These are phyloP conservation scores for Diadema setosum DNA, from an alignment of 35 echinoderm and acorn worm species.

Conservation along the genomic window DNA sequence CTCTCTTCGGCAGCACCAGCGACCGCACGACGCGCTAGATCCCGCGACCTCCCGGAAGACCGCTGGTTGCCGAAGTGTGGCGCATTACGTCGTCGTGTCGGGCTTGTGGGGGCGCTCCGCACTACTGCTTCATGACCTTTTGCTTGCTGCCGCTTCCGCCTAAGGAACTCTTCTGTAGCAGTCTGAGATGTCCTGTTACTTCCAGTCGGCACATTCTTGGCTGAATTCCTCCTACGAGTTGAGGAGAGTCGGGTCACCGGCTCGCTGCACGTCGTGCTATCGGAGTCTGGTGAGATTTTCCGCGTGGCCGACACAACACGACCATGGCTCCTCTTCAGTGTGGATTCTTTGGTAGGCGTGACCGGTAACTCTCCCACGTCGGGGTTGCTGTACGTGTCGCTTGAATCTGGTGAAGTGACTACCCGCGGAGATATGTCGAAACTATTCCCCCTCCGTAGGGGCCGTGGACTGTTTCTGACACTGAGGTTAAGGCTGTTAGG, in stretches of 20 bases:
- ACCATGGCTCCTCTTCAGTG: neutral
- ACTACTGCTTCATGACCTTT: neutral
- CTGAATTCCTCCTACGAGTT: neutral
- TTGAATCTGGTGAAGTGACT: conserved; percentile 8
- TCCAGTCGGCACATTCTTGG: neutral
- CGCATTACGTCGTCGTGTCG: conserved; percentile 35
- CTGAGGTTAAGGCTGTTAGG: neutral
- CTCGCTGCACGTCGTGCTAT: conserved; percentile 9
- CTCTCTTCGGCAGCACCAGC: neutral
- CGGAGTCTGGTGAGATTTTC: neutral
- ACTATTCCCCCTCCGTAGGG: neutral
- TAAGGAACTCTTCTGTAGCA: conserved; percentile 69
- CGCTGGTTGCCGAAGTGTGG: neutral
- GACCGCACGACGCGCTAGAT: neutral
- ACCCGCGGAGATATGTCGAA: neutral
- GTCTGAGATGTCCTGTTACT: conserved; percentile 18
- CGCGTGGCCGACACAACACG: neutral
- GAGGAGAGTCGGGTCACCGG: neutral
- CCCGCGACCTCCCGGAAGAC: neutral
- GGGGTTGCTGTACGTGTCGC: conserved; percentile 6
- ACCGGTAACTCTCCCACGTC: neutral
- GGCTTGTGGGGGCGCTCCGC: conserved; percentile 79
- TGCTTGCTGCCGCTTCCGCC: conserved; percentile 32
- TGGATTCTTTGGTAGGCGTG: neutral
- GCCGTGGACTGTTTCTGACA: conserved; percentile 10